Evolutionary conservation across 2,113 vertebrate species (phyloP).

Genomic region (Nibea coibor): DNA sequence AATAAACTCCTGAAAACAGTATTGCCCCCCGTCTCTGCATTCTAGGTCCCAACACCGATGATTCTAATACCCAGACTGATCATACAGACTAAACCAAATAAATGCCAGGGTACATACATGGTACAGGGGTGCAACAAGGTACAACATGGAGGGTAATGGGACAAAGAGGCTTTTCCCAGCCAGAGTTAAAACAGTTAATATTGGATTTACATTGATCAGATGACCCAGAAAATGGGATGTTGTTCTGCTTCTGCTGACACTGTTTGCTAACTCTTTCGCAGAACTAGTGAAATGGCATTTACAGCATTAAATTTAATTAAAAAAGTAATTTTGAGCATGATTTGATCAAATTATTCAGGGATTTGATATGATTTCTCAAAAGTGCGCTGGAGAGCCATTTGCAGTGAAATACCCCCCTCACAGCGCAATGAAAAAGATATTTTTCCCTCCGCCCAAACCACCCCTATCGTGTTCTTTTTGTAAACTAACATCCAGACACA

Average conservation of each 20-base stretch:
- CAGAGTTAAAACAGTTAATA: neutral
- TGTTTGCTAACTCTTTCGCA: neutral
- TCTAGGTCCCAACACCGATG: too few relatives aligned
- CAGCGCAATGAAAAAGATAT: too few relatives aligned
- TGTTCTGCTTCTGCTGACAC: neutral
- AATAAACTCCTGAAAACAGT: too few relatives aligned
- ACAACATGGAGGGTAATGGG: neutral
- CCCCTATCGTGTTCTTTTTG: too few relatives aligned
- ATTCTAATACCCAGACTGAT: neutral
- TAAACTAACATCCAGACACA: neutral
- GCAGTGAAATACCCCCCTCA: too few relatives aligned
- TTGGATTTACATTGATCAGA: neutral
- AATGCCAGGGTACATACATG: neutral
- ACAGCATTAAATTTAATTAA: neutral
- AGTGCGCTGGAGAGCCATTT: too few relatives aligned
- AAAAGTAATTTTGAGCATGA: too few relatives aligned
- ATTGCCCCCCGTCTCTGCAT: too few relatives aligned
- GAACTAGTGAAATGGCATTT: neutral
- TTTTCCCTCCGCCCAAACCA: too few relatives aligned
- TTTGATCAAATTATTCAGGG: too few relatives aligned
- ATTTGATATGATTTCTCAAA: too few relatives aligned
- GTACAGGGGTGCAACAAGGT: too few relatives aligned
- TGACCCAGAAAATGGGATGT: neutral
- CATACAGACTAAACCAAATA: neutral
- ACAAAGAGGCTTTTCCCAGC: neutral